Conservation (phyloP, 2,113 vertebrate species). For the Cephalopholis sonnerati region DNA sequence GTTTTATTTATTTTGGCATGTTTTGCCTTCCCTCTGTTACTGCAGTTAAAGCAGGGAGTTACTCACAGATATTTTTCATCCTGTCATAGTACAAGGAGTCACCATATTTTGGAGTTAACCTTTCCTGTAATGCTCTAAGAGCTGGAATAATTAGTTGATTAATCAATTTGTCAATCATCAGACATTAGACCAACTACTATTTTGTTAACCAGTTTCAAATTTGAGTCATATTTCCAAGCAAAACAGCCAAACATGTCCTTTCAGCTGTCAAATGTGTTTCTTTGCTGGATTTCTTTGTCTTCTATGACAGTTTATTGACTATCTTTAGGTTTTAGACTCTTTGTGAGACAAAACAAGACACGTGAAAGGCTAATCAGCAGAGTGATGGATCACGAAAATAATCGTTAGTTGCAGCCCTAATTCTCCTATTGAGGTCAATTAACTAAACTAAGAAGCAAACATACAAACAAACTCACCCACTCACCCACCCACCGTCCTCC, state of each 20-base stretch:
- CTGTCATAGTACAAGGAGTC: too few species aligned
- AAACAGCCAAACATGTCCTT: neutral
- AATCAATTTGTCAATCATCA: too few species aligned
- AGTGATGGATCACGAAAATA: neutral
- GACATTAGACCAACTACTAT: neutral
- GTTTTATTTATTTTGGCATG: neutral
- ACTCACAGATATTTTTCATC: too few species aligned
- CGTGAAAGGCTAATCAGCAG: neutral
- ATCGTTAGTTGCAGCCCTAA: neutral
- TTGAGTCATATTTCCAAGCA: neutral
- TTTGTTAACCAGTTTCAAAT: neutral
- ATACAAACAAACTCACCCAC: too few species aligned
- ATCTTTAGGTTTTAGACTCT: neutral
- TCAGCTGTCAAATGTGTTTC: neutral
- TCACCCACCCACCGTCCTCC: neutral
- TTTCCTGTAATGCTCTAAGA: too few species aligned
- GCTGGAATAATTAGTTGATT: too few species aligned
- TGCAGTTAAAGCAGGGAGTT: too few species aligned
- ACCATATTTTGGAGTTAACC: too few species aligned
- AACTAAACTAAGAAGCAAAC: conserved; percentile 4
- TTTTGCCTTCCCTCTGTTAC: neutral
- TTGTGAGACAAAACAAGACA: neutral
- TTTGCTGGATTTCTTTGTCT: neutral
- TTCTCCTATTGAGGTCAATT: neutral
- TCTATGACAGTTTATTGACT: too few species aligned